Base-by-base conservation (phyloP, 2,797 vertebrate genomes). In the Cetoscarus ocellatus region DNA sequence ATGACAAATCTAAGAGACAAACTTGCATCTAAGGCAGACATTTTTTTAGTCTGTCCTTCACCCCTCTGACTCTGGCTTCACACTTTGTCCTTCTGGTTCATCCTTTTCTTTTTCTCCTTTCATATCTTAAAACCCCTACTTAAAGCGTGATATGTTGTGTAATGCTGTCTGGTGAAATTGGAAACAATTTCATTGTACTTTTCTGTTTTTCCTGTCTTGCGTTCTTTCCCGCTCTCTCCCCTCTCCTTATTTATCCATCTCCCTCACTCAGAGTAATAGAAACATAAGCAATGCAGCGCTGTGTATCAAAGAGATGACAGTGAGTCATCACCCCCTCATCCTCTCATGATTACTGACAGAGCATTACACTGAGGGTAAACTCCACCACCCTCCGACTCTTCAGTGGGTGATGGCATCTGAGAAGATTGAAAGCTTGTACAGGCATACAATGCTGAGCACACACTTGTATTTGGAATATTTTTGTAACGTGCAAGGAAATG, bases 1-100 rank as follows among this genome's bases (percentile, higher is more conserved):
- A 88, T 92, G 91, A 92, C 92, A 94, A 94, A 93, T 92, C 80
- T 85, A 87, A 85, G 73, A 77, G 79, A 89, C 86, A 84, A 80
- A 87, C 90, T n/a, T 86, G 88, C 88, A 86, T 92, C 75, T 84
- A 86, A 90, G 86, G 83, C 80, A 86, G 75, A 77, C 70, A 75
- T 89, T 83, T 86, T 91, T 86, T 90, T 83, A 74, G 83, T 74
- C 72, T 7, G 44, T 54, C 73, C 71, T 75, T 79, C 81, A 81
- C 60, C 55, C n/a, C 60, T 9, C 15, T 9, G 4, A n/a, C 50
- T 36, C 14, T 10, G 9, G 8, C 34, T 51, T 54, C 61, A 38
- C 39, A 49, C 35, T 43, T 61, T 39, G 38, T 39, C 38, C 38
- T 39, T 39, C 3, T 27, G 27, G 27, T 39, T 39, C 38, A 54